phyloP scores from a whole-genome alignment of 2,888 invertebrate species.

The Drosophila mercatorum region DNA sequence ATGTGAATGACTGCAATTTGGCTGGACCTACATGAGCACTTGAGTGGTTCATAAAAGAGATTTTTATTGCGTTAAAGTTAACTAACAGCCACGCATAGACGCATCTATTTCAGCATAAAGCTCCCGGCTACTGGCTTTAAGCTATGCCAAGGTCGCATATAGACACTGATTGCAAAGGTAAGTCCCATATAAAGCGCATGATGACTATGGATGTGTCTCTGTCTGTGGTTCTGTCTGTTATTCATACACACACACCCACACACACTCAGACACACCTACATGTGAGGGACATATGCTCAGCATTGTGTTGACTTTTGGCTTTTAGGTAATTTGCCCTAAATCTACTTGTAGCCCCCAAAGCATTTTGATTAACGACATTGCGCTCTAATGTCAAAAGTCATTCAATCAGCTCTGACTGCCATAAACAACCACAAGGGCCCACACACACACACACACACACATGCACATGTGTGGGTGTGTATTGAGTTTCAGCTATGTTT shows the following conservation, averaged over 20 bases:
- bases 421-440: slow-evolving; percentile 24
- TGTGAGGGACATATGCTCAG: slow-evolving; percentile 25
- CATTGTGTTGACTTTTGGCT: slow-evolving; percentile 44
- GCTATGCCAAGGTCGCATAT: slow-evolving; percentile 31
- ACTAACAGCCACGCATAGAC: slow-evolving; percentile 45
- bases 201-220: slow-evolving; percentile 2
- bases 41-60: slow-evolving; percentile 66
- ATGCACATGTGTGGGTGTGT: slow-evolving; percentile 8
- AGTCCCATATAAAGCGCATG: slow-evolving; percentile 9
- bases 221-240: neutral
- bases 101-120: slow-evolving; percentile 37
- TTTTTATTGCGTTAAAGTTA: slow-evolving; percentile 74
- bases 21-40: slow-evolving; percentile 27
- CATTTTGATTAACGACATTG: slow-evolving; percentile 80
- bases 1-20: slow-evolving; percentile 20
- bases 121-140: slow-evolving; percentile 7
- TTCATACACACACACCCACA: neutral
- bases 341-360: slow-evolving; percentile 42
- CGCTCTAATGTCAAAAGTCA: slow-evolving; percentile 78
- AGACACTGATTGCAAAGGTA: slow-evolving; percentile 27
- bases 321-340: slow-evolving; percentile 43
- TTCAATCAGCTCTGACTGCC: slow-evolving; percentile 65
- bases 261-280: neutral
- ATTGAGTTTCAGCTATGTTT: slow-evolving; percentile 42
- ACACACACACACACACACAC: neutral